phyloP scores from a whole-genome alignment of 2,888 invertebrate species.

The Darwinula stevensoni region DNA sequence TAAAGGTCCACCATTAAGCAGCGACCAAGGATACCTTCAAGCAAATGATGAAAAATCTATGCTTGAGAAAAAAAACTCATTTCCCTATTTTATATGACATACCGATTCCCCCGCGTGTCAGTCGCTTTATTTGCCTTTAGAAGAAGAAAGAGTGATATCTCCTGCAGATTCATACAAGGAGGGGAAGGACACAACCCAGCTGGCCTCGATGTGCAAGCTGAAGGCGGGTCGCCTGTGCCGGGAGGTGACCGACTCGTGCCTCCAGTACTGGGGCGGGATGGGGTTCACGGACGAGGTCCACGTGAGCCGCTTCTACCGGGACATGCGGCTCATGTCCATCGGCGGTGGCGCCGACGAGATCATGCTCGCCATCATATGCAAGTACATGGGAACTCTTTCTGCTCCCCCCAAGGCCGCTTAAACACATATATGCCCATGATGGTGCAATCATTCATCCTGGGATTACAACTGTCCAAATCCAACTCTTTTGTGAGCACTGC shows the following conservation, averaged over 20 bases:
- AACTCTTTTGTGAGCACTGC: too few relatives aligned
- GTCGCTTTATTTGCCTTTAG: too few relatives aligned
- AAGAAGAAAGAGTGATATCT: too few relatives aligned
- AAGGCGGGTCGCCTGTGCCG: constrained; percentile 21
- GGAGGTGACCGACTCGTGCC: constrained; percentile 21
- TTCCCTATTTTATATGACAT: too few relatives aligned
- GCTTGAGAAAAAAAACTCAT: too few relatives aligned
- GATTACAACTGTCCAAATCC: too few relatives aligned
- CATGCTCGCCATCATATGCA: constrained; percentile 24
- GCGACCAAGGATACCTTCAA: too few relatives aligned
- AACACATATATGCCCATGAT: constrained; percentile 4
- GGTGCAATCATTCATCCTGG: neutral
- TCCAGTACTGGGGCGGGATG: constrained; percentile 27
- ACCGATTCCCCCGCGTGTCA: too few relatives aligned
- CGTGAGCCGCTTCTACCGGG: constrained; percentile 17
- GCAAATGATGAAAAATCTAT: too few relatives aligned
- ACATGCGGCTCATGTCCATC: constrained; percentile 21
- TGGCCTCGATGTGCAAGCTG: constrained; percentile 25
- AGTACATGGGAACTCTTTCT: constrained; percentile 22
- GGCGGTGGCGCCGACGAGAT: constrained; percentile 26
- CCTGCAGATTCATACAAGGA: too few relatives aligned
- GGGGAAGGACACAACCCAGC: constrained; percentile 21
- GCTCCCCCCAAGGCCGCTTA: constrained; percentile 12
- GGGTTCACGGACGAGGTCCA: too few relatives aligned
- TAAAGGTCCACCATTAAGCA: too few relatives aligned